Evolutionary conservation across 2,888 invertebrate genomes (phyloP).

Genomic region (Iphiclides podalirius): DNA sequence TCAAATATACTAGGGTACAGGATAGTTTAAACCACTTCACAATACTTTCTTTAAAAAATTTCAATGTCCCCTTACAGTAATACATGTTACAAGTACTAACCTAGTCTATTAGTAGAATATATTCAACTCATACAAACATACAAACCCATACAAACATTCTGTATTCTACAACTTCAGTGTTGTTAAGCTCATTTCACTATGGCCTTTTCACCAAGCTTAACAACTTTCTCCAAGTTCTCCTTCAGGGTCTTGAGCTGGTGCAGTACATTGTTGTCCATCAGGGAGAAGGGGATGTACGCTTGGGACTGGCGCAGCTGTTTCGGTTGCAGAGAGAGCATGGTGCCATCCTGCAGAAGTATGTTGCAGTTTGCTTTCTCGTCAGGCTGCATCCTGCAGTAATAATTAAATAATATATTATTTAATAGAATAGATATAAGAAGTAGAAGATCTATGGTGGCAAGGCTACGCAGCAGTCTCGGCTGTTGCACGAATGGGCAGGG

Average conservation of each 20-base stretch:
- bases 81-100: no score
- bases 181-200: slow-evolving; percentile 35
- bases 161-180: neutral
- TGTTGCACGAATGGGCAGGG: no score
- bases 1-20: no score
- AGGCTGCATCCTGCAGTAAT: slow-evolving; percentile 56
- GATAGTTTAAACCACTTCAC: no score
- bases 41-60: no score
- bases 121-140: no score
- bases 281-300: slow-evolving; percentile 64
- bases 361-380: slow-evolving; percentile 83
- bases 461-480: no score
- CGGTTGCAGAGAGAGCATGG: slow-evolving; percentile 82
- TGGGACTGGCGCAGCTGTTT: slow-evolving; percentile 65
- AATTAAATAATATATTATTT: slow-evolving; percentile 3
- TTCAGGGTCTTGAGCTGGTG: slow-evolving; percentile 72
- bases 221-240: slow-evolving; percentile 70
- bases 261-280: slow-evolving; percentile 63
- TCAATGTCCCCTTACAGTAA: no score
- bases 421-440: no score
- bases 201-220: slow-evolving; percentile 54
- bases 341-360: slow-evolving; percentile 83
- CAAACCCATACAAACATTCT: slow-evolving; percentile 29
- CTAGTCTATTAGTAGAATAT: no score
- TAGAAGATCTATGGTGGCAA: no score